phyloP scores from a whole-genome alignment of 2,888 invertebrate species.

The Erynnis tages region DNA sequence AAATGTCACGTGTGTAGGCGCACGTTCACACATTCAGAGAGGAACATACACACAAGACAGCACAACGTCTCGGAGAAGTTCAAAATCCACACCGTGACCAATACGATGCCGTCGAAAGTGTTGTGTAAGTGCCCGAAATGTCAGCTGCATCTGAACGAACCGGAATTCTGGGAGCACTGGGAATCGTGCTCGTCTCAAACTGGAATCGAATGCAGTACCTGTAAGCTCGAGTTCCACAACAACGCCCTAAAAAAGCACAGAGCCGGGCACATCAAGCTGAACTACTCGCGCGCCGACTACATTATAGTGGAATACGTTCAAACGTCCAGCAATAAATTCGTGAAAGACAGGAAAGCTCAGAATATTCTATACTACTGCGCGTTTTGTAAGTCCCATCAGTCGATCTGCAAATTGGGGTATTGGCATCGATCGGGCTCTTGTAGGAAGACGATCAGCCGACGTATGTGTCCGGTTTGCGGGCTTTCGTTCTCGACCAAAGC shows the following conservation, averaged over 20 bases:
- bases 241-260: slow-evolving; percentile 31
- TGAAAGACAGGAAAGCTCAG: background rate
- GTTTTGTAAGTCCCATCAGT: too few relatives aligned
- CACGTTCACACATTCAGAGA: slow-evolving; percentile 38
- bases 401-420: too few relatives aligned
- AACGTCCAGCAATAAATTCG: too few relatives aligned
- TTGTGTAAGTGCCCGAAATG: slow-evolving; percentile 48
- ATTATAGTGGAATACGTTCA: slow-evolving; percentile 9
- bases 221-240: slow-evolving; percentile 36
- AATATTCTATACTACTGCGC: background rate
- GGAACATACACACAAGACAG: slow-evolving; percentile 41
- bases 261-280: slow-evolving; percentile 29
- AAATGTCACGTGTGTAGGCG: slow-evolving; percentile 41
- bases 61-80: slow-evolving; percentile 42
- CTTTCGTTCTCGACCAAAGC: slow-evolving; percentile 31
- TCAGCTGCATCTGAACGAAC: slow-evolving; percentile 43
- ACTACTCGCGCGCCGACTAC: background rate
- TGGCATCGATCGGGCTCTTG: too few relatives aligned
- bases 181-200: slow-evolving; percentile 16
- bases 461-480: slow-evolving; percentile 22
- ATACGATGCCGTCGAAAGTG: slow-evolving; percentile 36
- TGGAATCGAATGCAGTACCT: slow-evolving; percentile 36
- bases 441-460: too few relatives aligned
- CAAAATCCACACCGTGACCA: slow-evolving; percentile 38
- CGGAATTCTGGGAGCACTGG: slow-evolving; percentile 39